These are phyloP conservation scores for Galerucella nymphaeae DNA, from an alignment of 2,888 invertebrate species.

Conservation along the genomic window DNA sequence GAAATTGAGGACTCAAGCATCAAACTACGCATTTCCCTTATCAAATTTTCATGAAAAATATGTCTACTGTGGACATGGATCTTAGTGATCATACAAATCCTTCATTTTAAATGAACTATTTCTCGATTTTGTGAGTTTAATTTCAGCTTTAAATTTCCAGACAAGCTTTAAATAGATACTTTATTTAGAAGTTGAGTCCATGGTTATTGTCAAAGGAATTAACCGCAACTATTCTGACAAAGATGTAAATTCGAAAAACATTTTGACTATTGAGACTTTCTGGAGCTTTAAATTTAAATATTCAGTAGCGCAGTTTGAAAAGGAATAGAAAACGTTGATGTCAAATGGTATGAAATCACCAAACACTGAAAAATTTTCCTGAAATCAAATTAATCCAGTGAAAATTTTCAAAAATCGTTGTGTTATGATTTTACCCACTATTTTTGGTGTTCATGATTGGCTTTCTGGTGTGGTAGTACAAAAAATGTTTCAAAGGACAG, in stretches of 20 bases:
- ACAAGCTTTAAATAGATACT: background rate
- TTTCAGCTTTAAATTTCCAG: background rate
- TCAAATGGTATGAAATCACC: too few relatives aligned
- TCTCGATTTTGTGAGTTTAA: background rate
- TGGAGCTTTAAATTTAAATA: conserved; percentile 16
- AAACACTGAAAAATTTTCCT: too few relatives aligned
- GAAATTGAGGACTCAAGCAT: too few relatives aligned
- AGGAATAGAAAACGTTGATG: background rate
- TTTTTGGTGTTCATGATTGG: too few relatives aligned
- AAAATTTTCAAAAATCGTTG: too few relatives aligned
- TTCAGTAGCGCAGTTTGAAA: conserved; percentile 11
- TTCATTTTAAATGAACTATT: background rate
- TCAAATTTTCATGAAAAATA: too few relatives aligned
- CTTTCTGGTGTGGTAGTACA: too few relatives aligned
- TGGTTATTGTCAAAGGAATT: conserved; percentile 9
- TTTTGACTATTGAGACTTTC: conserved; percentile 31
- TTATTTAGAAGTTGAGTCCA: background rate
- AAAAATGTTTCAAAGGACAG: too few relatives aligned
- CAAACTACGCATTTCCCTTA: too few relatives aligned
- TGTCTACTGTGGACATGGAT: too few relatives aligned
- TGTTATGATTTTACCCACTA: too few relatives aligned
- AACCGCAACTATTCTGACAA: conserved; percentile 14
- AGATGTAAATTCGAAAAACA: background rate
- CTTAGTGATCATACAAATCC: background rate
- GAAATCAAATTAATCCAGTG: too few relatives aligned